Base-by-base conservation (phyloP, 2,113 vertebrate species). In the Oreochromis tanganicae region DNA sequence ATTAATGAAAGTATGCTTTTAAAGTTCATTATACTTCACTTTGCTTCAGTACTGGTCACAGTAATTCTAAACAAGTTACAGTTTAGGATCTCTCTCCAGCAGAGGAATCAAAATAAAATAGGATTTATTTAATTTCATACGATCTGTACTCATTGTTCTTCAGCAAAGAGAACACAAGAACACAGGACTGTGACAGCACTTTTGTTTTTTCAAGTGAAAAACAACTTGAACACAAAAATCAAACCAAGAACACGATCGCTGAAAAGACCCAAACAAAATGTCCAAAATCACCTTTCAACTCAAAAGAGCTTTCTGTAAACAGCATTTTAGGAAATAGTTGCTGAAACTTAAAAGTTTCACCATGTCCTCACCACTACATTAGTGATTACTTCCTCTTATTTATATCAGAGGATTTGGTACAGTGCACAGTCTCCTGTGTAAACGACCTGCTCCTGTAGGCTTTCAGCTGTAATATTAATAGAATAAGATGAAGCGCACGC, bases 401-500 rank as follows among this genome's bases (percentile, higher is more conserved):
- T 78, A 57, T 24, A 55, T 91, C 12, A 81, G 41, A 41, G 41
- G 79, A 61, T 90, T 87, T 63, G 63, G 41, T 57, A 75, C 29
- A 66, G 66, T 55, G 86, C 81, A 71, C 91, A 78, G 79, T 68
- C 91, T 86, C 81, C 78, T 75, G 83, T 91, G 87, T 90, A 91
- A 91, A 89, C 82, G 89, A 86, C 29, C 81, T 61, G 80, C 24
- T 91, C 85, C 86, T 91, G 88, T 79, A 82, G 88, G 84, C 81
- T 84, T 79, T 54, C 82, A 46, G 87, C 84, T 88, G 73, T 63
- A 89, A 83, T 91, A 92, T 91, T 94, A 91, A 92, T 91, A 92
- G 89, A 87, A 78, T 34, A 66, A 85, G 73, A 41, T 43, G 71
- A 91, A 85, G 79, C 9, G 38, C 21, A 29, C 4, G 14, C 9